Conservation (phyloP, 2,888 invertebrate species). For the Mylabris sibirica region DNA sequence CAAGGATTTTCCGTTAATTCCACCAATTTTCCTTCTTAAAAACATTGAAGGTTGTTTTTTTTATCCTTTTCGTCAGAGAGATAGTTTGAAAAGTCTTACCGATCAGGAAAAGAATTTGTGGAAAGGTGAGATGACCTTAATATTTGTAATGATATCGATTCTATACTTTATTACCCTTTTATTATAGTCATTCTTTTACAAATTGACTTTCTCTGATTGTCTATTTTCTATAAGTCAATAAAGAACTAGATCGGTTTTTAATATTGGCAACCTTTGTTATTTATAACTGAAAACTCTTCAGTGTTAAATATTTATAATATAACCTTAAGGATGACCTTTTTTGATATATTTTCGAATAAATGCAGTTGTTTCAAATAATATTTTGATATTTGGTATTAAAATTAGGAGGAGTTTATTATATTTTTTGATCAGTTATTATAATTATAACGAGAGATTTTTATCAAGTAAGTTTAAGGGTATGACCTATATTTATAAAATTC, state of each 20-base stretch:
- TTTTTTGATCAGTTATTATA: neutral
- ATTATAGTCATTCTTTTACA: neutral
- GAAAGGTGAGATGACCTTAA: neutral
- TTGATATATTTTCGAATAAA: slow-evolving; percentile 1
- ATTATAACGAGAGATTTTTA: neutral
- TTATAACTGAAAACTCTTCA: slow-evolving; percentile 25
- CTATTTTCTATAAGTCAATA: neutral
- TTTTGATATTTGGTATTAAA: slow-evolving; percentile 7
- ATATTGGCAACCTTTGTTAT: slow-evolving; percentile 22
- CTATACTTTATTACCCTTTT: neutral
- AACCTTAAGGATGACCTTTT: slow-evolving; percentile 30
- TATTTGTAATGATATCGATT: neutral
- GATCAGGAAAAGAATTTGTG: neutral
- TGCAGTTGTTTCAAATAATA: slow-evolving; percentile 3
- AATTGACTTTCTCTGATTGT: neutral
- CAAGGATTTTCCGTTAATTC: neutral
- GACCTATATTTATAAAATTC: neutral
- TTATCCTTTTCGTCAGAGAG: neutral
- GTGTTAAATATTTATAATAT: slow-evolving; percentile 31
- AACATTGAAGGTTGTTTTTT: neutral
- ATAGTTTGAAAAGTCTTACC: neutral
- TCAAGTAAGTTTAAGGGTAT: neutral
- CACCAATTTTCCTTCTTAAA: neutral
- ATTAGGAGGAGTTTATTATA: slow-evolving; percentile 1
- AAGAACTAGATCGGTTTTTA: neutral